These are phyloP conservation scores for Eurytoma californica DNA, from an alignment of 2,888 invertebrate genomes.

Conservation along the genomic window DNA sequence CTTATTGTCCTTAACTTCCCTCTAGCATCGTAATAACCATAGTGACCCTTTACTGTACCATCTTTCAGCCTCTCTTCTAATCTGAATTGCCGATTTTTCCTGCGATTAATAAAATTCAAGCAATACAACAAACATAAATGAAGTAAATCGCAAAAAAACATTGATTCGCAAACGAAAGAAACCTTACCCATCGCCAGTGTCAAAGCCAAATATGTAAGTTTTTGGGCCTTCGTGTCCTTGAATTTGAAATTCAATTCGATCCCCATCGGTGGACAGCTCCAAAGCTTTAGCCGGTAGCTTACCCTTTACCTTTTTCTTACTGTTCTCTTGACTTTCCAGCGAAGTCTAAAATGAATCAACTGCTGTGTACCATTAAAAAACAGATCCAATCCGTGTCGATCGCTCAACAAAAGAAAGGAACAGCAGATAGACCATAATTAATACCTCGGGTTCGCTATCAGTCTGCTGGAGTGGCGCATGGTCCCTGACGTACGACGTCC, in stretches of 20 bases:
- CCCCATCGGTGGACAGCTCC: constrained; percentile 67
- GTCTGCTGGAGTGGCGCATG: constrained; percentile 30
- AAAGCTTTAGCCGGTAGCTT: constrained; percentile 22
- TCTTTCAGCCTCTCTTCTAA: constrained; percentile 86
- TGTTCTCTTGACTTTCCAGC: constrained; percentile 24
- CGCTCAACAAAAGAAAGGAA: not conserved
- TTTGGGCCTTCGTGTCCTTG: constrained; percentile 89
- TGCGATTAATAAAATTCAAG: constrained; percentile 72
- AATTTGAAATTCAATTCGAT: constrained; percentile 85
- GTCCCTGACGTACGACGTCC: constrained; percentile 35
- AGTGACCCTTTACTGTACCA: constrained; percentile 86
- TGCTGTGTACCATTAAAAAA: too few relatives aligned
- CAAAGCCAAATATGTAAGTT: constrained; percentile 89
- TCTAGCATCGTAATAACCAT: constrained; percentile 85
- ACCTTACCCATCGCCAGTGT: constrained; percentile 87
- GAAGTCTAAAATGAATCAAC: constrained; percentile 20
- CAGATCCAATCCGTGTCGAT: too few relatives aligned
- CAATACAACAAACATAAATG: not conserved
- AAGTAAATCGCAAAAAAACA: not conserved
- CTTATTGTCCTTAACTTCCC: constrained; percentile 87
- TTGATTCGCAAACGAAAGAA: too few relatives aligned
- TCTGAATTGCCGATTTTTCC: constrained; percentile 87
- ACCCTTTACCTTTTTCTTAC: constrained; percentile 25
- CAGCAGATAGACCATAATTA: not conserved
- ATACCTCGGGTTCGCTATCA: constrained; percentile 23